Conservation (phyloP, 2,888 invertebrate genomes). For the Nipponacmea schrenckii region DNA sequence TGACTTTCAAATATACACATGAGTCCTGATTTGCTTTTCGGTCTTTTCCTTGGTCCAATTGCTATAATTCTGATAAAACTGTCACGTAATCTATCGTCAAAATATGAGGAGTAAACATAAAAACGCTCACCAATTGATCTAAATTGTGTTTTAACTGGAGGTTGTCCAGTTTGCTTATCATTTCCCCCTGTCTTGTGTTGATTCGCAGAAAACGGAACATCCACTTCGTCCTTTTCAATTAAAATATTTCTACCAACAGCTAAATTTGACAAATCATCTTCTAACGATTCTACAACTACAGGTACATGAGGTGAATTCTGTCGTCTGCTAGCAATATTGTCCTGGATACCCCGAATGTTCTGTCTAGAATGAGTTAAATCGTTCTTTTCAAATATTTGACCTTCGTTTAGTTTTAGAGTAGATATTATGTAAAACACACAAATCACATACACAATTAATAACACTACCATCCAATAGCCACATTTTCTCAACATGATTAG, state of each 20-base stretch:
- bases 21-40: constrained; percentile 12
- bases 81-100: constrained; percentile 7
- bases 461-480: neutral
- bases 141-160: neutral
- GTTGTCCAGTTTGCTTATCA: neutral
- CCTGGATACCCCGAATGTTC: neutral
- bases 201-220: neutral
- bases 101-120: constrained; percentile 16
- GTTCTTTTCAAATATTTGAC: neutral
- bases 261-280: neutral
- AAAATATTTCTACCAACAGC: neutral
- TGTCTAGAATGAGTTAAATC: neutral
- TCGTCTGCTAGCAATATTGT: neutral
- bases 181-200: neutral
- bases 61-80: constrained; percentile 15
- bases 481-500: neutral
- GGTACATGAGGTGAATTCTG: neutral
- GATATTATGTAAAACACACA: neutral
- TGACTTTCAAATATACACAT: constrained; percentile 22
- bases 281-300: neutral
- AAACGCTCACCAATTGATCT: neutral
- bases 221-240: neutral
- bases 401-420: neutral
- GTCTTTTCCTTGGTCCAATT: constrained; percentile 10
- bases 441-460: neutral